phyloP scores from a whole-genome alignment of 2,113 vertebrate species.

The Zosterops japonicus region DNA sequence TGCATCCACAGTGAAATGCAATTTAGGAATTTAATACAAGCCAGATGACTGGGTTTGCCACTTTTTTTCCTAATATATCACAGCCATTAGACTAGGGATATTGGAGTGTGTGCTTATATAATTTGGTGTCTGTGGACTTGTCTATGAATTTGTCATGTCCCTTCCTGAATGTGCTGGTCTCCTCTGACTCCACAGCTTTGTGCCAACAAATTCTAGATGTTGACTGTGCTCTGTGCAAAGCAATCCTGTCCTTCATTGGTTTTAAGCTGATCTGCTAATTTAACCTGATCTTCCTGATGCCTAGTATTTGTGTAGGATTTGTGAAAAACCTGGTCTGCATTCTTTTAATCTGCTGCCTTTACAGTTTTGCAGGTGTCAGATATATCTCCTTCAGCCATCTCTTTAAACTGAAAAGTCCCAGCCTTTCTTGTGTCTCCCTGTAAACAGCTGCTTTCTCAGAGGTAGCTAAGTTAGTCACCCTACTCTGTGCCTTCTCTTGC shows the following conservation, averaged over 20 bases:
- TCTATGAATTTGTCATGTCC: not conserved
- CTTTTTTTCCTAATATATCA: not conserved
- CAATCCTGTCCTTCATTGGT: not conserved
- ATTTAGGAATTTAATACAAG: not conserved
- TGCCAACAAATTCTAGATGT: not conserved
- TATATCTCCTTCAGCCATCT: not conserved
- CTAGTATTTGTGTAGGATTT: not conserved
- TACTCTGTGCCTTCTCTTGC: not conserved
- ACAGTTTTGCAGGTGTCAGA: not conserved
- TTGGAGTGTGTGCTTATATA: not conserved
- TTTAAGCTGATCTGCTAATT: not conserved
- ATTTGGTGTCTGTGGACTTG: not conserved
- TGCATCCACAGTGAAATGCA: not conserved
- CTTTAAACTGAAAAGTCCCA: not conserved
- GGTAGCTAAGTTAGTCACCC: not conserved
- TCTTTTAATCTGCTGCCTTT: fast-evolving
- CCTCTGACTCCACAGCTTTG: not conserved
- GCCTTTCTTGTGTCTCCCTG: not conserved
- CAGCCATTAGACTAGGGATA: not conserved
- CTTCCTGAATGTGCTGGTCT: not conserved
- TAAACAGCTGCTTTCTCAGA: not conserved
- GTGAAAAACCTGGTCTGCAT: not conserved
- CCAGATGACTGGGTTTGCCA: not conserved
- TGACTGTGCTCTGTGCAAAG: not conserved
- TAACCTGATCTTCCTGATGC: not conserved